phyloP scores from a whole-genome alignment of 1,140 invertebrate species.

The Saccostrea cuccullata region DNA sequence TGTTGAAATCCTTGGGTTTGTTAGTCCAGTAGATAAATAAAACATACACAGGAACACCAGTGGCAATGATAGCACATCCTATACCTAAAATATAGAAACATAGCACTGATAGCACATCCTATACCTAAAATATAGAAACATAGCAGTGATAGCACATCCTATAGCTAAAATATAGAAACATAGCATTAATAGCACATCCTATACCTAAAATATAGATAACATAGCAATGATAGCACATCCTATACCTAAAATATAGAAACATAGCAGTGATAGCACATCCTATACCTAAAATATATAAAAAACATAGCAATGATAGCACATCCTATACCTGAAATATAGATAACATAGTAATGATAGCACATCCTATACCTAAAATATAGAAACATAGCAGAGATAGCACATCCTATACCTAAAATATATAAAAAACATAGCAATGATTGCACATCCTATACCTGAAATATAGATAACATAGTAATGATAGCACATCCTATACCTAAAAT shows the following conservation, averaged over 20 bases:
- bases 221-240: slow-evolving; percentile 71
- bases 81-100: slow-evolving; percentile 64
- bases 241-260: slow-evolving; percentile 64
- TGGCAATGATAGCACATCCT: slow-evolving; percentile 74
- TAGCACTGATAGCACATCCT: not conserved
- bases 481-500: slow-evolving; percentile 71
- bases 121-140: not conserved
- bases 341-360: not conserved
- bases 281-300: not conserved
- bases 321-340: too few relatives aligned
- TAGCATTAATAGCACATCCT: not conserved
- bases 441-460: too few relatives aligned
- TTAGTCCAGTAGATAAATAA: slow-evolving; percentile 89
- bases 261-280: too few relatives aligned
- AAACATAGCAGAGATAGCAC: slow-evolving; percentile 67
- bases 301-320: not conserved
- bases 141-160: not conserved
- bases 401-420: slow-evolving; percentile 71
- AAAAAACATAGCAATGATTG: not conserved
- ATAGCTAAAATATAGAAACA: not conserved
- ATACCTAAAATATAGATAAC: too few relatives aligned
- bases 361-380: not conserved
- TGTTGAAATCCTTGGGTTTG: slow-evolving; percentile 85
- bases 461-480: too few relatives aligned
- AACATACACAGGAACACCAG: slow-evolving; percentile 94